These are phyloP conservation scores for Aphidius ervi DNA, from an alignment of 1,140 invertebrate species.

Conservation along the genomic window DNA sequence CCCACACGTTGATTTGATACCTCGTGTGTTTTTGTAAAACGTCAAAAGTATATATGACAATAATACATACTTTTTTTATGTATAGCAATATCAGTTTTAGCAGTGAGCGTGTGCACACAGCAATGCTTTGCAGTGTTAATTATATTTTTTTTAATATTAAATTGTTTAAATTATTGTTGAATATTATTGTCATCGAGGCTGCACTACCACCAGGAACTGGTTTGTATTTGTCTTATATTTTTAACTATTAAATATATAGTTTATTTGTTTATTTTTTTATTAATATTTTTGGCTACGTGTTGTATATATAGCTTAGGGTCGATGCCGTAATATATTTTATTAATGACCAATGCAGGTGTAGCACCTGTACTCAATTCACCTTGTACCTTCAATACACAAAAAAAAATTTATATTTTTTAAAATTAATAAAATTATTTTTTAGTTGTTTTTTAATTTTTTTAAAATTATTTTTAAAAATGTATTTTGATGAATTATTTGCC, in stretches of 20 bases:
- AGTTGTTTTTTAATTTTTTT: too few relatives aligned
- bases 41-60: too few relatives aligned
- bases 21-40: too few relatives aligned
- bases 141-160: conserved; percentile 28
- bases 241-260: background rate
- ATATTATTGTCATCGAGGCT: conserved; percentile 30
- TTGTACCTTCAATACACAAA: too few relatives aligned
- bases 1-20: too few relatives aligned
- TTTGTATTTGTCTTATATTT: conserved; percentile 25
- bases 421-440: too few relatives aligned
- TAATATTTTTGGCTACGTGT: conserved; percentile 19
- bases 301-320: conserved; percentile 20
- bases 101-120: conserved; percentile 33
- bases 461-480: too few relatives aligned
- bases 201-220: conserved; percentile 43
- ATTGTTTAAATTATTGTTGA: conserved; percentile 23
- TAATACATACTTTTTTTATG: conserved; percentile 19
- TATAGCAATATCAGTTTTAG: conserved; percentile 27
- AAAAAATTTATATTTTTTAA: too few relatives aligned
- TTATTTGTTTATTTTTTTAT: background rate
- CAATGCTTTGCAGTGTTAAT: conserved; percentile 38
- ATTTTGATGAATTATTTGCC: too few relatives aligned
- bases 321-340: conserved; percentile 17
- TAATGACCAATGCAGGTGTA: background rate
- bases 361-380: too few relatives aligned